Conservation (phyloP, 2,888 invertebrate genomes). For the Calliphora vomitoria region DNA sequence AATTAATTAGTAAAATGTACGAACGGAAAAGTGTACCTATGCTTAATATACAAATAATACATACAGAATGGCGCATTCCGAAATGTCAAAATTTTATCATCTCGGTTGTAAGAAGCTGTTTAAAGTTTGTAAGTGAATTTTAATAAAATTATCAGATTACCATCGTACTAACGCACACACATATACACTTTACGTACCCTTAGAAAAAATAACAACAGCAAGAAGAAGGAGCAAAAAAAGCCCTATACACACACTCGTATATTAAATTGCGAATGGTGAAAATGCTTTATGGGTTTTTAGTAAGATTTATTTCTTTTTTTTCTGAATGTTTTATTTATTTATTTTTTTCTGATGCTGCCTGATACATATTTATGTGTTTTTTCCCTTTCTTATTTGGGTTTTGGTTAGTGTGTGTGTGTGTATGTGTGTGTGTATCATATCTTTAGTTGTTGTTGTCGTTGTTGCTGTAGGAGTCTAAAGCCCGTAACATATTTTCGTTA, state of each 20-base stretch:
- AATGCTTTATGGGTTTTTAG: conserved; percentile 84
- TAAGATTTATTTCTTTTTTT: conserved; percentile 84
- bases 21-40: no score
- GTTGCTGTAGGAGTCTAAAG: conserved; percentile 71
- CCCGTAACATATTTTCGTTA: conserved; percentile 73
- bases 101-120: not conserved
- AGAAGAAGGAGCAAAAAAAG: conserved; percentile 22
- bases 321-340: conserved; percentile 83
- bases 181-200: conserved; percentile 40
- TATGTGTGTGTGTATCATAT: conserved; percentile 70
- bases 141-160: not conserved
- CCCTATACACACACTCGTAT: conserved; percentile 75
- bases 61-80: not conserved
- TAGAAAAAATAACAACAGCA: conserved; percentile 43
- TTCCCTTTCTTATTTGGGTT: conserved; percentile 17
- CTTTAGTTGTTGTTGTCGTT: conserved; percentile 42
- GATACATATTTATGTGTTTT: conserved; percentile 77
- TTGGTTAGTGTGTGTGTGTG: conserved; percentile 60
- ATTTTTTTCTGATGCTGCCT: conserved; percentile 78
- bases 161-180: conserved; percentile 27
- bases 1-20: no score
- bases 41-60: no score
- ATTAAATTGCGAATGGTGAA: conserved; percentile 84
- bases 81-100: no score
- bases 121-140: not conserved